Evolutionary conservation across 2,888 invertebrate species (phyloP).

Genomic region (Pinctada fucata): DNA sequence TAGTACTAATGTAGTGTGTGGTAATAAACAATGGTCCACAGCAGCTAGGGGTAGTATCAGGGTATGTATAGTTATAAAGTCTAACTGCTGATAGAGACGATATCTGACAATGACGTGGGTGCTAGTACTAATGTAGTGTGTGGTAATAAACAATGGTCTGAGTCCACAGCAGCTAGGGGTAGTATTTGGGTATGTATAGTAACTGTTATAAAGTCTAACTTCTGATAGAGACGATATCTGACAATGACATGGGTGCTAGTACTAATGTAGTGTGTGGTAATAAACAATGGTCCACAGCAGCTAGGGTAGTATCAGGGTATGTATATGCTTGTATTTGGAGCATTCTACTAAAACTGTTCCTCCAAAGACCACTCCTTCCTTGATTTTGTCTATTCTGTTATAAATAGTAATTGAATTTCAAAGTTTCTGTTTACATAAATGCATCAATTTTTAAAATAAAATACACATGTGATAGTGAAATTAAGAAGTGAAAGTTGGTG

Average conservation of each 20-base stretch:
- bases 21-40: constrained; percentile 58
- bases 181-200: constrained; percentile 57
- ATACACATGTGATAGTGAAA: no score
- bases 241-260: constrained; percentile 27
- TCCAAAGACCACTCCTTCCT: no score
- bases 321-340: neutral
- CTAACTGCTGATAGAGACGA: constrained; percentile 66
- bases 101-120: constrained; percentile 29
- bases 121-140: constrained; percentile 40
- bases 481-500: no score
- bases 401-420: no score
- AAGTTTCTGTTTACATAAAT: no score
- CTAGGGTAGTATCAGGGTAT: constrained; percentile 58
- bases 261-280: constrained; percentile 56
- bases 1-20: constrained; percentile 46
- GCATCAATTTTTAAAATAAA: no score
- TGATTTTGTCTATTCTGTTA: no score
- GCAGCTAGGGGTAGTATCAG: constrained; percentile 53
- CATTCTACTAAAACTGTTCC: no score
- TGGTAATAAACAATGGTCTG: constrained; percentile 61
- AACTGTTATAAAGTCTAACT: no score
- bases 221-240: constrained; percentile 60
- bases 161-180: constrained; percentile 37
- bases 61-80: constrained; percentile 52
- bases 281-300: constrained; percentile 49